Percentiles rank a stretch among this genome's conserved stretches.
phyloP scores from a whole-genome alignment of 2,888 invertebrate genomes.

The Dioctria linearis region DNA sequence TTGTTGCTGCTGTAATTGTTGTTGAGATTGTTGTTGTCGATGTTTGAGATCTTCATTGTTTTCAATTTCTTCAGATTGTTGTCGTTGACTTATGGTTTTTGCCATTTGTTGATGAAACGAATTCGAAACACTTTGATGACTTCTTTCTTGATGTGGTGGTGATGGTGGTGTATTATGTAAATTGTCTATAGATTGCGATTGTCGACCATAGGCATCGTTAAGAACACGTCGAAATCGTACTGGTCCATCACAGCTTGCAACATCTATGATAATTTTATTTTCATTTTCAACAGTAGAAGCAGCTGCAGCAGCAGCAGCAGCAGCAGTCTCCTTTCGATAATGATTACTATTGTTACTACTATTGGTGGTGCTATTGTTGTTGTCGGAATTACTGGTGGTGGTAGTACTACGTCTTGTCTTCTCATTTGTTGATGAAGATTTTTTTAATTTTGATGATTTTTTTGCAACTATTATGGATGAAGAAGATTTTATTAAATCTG shows the following conservation, averaged over 20 bases:
- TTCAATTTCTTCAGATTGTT: slow-evolving; percentile 64
- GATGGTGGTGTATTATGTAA: slow-evolving; percentile 45
- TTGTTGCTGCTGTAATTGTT: no score
- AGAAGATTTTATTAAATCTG: background rate
- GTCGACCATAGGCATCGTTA: slow-evolving; percentile 82
- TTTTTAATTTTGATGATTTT: slow-evolving; percentile 46
- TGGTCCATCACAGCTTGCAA: slow-evolving; percentile 94
- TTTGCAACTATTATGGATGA: background rate
- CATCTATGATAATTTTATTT: slow-evolving; percentile 80
- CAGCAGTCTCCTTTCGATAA: slow-evolving; percentile 45
- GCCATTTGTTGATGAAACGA: slow-evolving; percentile 72
- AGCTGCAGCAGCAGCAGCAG: no score
- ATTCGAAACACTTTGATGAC: slow-evolving; percentile 68
- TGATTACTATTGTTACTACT: slow-evolving; percentile 19
- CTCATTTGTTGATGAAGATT: slow-evolving; percentile 35
- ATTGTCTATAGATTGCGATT: slow-evolving; percentile 69
- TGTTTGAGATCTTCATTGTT: slow-evolving; percentile 58
- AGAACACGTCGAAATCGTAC: slow-evolving; percentile 88
- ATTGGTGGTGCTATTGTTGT: background rate
- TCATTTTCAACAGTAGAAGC: slow-evolving; percentile 41
- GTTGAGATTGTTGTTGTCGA: slow-evolving; percentile 44
- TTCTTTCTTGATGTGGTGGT: slow-evolving; percentile 63
- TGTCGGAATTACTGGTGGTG: no score
- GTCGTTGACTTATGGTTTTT: slow-evolving; percentile 66
- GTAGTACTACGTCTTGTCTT: slow-evolving; percentile 13